These are phyloP conservation scores for Phaetusa simplex DNA, from an alignment of 2,113 vertebrate genomes.

Conservation along the genomic window DNA sequence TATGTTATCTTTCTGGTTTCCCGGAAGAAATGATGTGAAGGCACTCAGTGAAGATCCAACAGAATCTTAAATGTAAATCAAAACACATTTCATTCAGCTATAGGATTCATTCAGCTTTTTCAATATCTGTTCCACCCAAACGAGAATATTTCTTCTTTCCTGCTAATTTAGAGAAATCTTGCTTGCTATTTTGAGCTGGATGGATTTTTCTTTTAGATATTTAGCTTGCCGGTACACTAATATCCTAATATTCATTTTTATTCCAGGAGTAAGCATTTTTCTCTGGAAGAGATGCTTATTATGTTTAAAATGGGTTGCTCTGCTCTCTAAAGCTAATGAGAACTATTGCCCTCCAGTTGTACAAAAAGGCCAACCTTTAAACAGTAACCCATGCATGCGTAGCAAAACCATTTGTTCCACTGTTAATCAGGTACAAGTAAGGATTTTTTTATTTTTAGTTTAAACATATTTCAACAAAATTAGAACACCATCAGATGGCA, in stretches of 20 bases:
- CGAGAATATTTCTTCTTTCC: not conserved
- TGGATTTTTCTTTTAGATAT: conserved; percentile 4
- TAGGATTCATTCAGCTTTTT: not conserved
- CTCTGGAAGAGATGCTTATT: not conserved
- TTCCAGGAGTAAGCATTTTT: not conserved
- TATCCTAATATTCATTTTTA: not conserved
- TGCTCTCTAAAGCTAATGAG: not conserved
- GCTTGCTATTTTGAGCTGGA: not conserved
- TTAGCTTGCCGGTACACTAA: not conserved
- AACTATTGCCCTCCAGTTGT: not conserved
- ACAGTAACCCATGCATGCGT: not conserved
- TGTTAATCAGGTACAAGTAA: not conserved
- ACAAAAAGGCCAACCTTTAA: conserved; percentile 3
- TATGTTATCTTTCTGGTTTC: not conserved
- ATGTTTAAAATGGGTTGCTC: not conserved
- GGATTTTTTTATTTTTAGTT: not conserved
- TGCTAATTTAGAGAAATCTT: not conserved
- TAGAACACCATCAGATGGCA: not conserved
- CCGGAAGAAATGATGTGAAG: not conserved
- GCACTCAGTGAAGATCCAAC: not conserved
- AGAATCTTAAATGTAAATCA: conserved; percentile 18
- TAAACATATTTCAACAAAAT: not conserved
- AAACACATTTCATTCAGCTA: not conserved
- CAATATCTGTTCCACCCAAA: not conserved
- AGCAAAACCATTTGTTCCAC: not conserved